phyloP scores from a whole-genome alignment of 2,888 invertebrate species.

The Dyspetes luteomarginatus region DNA sequence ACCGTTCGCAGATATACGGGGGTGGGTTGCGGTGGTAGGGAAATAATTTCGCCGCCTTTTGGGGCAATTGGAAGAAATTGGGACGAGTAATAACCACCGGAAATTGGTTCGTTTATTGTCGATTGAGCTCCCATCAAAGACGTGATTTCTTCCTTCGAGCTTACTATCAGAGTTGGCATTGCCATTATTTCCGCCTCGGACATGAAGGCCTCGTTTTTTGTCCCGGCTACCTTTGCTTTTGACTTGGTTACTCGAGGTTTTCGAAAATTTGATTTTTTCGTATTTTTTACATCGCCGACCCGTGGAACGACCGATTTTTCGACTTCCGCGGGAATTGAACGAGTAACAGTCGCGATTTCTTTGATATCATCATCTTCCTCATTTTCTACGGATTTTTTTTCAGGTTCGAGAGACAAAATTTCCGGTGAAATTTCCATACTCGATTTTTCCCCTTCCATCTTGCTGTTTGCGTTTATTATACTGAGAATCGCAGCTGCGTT shows the following conservation, averaged over 20 bases:
- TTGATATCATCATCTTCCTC: neutral
- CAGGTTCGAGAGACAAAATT: neutral
- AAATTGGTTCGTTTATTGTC: neutral
- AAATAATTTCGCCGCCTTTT: constrained; percentile 62
- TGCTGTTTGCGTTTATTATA: constrained; percentile 79
- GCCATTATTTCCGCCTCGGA: constrained; percentile 70
- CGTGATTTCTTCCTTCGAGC: constrained; percentile 74
- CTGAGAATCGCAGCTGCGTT: constrained; percentile 81
- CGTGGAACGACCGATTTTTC: neutral
- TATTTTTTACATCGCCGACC: neutral
- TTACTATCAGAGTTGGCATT: constrained; percentile 77
- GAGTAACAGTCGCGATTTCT: neutral
- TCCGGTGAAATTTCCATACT: neutral
- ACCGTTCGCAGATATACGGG: constrained; percentile 69
- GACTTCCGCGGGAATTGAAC: constrained; percentile 22
- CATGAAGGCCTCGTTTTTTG: constrained; percentile 41
- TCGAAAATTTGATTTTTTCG: constrained; percentile 42
- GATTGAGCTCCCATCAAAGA: constrained; percentile 12
- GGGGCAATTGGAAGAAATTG: constrained; percentile 78
- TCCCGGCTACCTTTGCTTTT: constrained; percentile 4
- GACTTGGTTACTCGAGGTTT: constrained; percentile 34
- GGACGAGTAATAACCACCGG: constrained; percentile 60
- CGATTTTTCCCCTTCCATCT: constrained; percentile 39
- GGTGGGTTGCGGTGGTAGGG: constrained; percentile 20
- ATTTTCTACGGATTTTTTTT: neutral